A percentile compares a stretch with the other conserved stretches of the same genome.
Conservation (phyloP, 2,888 invertebrate genomes). For the Drosophila villosipedis region DNA sequence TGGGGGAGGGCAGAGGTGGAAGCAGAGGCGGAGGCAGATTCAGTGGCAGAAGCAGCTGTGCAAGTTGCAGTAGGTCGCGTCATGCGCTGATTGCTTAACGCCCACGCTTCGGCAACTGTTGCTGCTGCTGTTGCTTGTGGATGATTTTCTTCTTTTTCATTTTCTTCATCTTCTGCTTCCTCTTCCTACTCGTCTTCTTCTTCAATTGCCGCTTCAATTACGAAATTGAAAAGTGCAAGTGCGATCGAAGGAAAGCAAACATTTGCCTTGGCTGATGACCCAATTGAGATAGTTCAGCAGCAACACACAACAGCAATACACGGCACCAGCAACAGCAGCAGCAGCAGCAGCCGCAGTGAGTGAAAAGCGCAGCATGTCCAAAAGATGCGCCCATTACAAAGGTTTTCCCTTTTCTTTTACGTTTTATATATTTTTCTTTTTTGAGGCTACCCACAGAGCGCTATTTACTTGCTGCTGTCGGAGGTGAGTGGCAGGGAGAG, state of each 20-base stretch:
- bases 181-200: neutral
- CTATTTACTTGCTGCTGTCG: neutral
- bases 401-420: conserved; percentile 50
- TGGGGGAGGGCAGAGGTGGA: too few species aligned
- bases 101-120: conserved; percentile 67
- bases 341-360: conserved; percentile 21
- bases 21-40: neutral
- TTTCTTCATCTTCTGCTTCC: conserved; percentile 6
- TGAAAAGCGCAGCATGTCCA: conserved; percentile 53
- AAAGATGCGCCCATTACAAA: conserved; percentile 44
- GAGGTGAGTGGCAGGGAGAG: neutral
- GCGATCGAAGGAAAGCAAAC: conserved; percentile 52
- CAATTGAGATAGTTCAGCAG: conserved; percentile 65
- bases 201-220: conserved; percentile 54
- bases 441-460: conserved; percentile 2
- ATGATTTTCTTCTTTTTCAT: conserved; percentile 21
- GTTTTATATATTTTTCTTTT: conserved; percentile 6
- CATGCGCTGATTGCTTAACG: conserved; percentile 75
- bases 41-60: conserved; percentile 4
- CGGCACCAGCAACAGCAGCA: neutral
- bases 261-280: conserved; percentile 63
- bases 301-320: conserved; percentile 14
- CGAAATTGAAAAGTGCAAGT: conserved; percentile 77
- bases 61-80: conserved; percentile 60
- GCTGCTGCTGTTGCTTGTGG: conserved; percentile 31